These are phyloP conservation scores for Geococcyx californianus DNA, from an alignment of 2,113 vertebrate species.

Conservation along the genomic window DNA sequence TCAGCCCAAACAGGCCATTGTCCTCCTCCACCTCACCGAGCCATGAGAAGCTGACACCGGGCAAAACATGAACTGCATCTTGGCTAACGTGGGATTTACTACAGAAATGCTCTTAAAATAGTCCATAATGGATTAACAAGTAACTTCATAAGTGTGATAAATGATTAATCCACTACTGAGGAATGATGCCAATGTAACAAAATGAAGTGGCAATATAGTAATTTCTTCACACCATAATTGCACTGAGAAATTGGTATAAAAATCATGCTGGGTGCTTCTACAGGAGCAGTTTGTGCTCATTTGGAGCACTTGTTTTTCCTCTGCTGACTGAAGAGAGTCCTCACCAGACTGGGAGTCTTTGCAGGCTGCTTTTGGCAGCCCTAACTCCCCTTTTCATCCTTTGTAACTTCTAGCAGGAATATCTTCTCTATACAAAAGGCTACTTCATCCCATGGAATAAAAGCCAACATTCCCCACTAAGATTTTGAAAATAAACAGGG, in stretches of 20 bases:
- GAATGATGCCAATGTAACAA: not conserved
- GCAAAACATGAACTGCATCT: fast-evolving
- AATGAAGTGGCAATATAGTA: fast-evolving
- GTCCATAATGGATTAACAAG: not conserved
- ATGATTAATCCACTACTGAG: not conserved
- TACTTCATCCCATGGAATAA: not conserved
- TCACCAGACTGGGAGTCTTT: not conserved
- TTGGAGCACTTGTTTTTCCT: not conserved
- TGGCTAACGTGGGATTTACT: not conserved
- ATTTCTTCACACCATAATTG: not conserved
- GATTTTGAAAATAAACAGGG: slow-evolving; percentile 42
- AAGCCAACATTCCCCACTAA: not conserved
- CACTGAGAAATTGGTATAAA: not conserved
- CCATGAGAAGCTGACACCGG: fast-evolving
- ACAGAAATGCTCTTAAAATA: not conserved
- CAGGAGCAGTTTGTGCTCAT: not conserved
- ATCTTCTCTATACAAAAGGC: not conserved
- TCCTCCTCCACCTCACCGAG: not conserved
- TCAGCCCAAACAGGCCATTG: fast-evolving
- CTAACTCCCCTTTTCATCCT: not conserved
- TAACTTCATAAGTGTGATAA: not conserved
- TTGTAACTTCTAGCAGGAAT: not conserved
- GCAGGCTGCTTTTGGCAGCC: not conserved
- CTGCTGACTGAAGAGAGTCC: not conserved
- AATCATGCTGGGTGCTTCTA: not conserved